These are phyloP conservation scores for Muscina levida DNA, from an alignment of 2,888 invertebrate genomes.

Conservation along the genomic window DNA sequence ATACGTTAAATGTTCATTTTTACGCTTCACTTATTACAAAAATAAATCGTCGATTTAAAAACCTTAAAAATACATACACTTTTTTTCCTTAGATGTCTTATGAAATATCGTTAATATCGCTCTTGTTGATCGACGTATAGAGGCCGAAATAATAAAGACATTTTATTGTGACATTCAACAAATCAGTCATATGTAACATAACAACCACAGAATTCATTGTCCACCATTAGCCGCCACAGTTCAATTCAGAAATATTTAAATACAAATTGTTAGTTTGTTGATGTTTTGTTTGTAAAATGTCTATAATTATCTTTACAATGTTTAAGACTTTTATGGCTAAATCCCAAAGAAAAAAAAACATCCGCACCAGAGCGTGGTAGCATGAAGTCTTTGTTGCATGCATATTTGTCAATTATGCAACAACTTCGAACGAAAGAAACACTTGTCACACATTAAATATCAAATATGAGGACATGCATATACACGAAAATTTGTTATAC, in stretches of 20 bases:
- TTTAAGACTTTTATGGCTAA: not conserved
- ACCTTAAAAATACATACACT: no score
- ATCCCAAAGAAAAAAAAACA: constrained; percentile 27
- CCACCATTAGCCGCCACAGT: no score
- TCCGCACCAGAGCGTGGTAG: constrained; percentile 7
- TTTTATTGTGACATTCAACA: constrained; percentile 12
- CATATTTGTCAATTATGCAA: constrained; percentile 19
- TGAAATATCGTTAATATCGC: no score
- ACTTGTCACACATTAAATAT: constrained; percentile 20
- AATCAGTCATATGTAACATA: no score
- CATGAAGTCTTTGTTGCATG: constrained; percentile 10
- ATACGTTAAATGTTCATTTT: constrained; percentile 52
- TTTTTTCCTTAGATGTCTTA: no score
- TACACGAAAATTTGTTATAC: not conserved
- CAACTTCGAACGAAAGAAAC: constrained; percentile 7
- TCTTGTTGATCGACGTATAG: not conserved
- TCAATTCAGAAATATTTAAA: no score
- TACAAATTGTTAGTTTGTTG: not conserved
- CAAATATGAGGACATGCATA: not conserved
- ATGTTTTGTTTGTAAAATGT: not conserved
- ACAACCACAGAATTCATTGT: no score
- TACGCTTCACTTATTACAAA: constrained; percentile 44
- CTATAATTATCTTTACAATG: not conserved
- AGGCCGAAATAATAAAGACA: not conserved
- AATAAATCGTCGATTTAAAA: constrained; percentile 39